phyloP scores from a whole-genome alignment of 2,797 vertebrate genomes.

The Pseudochirops cupreus region DNA sequence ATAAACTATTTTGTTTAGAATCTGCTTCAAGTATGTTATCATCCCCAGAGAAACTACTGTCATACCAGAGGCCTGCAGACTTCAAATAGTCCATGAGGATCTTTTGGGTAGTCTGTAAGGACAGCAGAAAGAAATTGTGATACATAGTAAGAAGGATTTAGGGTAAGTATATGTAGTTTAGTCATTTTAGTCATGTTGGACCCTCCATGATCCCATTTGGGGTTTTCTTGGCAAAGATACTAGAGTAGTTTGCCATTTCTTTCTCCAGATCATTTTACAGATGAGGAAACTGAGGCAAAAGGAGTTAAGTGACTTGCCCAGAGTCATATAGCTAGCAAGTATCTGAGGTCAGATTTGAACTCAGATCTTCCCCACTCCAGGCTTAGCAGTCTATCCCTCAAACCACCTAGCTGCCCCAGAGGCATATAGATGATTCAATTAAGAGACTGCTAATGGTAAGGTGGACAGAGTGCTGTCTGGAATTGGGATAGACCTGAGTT shows the following conservation, averaged over 20 bases:
- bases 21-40: background rate
- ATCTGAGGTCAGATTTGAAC: background rate
- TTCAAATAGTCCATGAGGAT: background rate
- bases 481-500: background rate
- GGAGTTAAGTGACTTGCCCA: background rate
- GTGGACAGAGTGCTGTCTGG: background rate
- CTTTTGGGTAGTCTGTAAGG: background rate
- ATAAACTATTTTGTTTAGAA: background rate
- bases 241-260: background rate
- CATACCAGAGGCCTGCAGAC: background rate
- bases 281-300: background rate
- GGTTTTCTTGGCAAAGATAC: background rate
- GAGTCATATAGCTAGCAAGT: background rate
- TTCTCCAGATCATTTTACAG: background rate
- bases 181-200: background rate
- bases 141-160: background rate
- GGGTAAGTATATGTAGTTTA: background rate
- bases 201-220: background rate
- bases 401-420: background rate
- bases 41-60: background rate
- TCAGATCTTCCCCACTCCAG: background rate
- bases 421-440: background rate
- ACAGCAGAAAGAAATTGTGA: background rate
- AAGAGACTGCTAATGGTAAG: background rate
- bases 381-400: background rate